Percentiles rank a stretch among this genome's conserved stretches.
Conservation (phyloP, 2,888 invertebrate genomes). For the Caenorhabditis macrosperma region DNA sequence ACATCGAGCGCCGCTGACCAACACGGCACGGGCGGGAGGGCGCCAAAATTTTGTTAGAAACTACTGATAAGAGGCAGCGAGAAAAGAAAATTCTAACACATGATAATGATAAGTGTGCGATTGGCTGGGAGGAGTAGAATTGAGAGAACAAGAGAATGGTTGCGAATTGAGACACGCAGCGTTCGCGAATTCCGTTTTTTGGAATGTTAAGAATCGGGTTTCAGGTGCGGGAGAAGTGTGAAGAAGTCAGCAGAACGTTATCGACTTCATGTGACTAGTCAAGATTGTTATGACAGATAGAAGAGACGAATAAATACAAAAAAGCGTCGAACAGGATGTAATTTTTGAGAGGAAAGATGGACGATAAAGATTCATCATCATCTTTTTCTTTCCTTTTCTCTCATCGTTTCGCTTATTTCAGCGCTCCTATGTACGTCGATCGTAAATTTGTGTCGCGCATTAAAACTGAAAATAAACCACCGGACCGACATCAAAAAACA, state of each 20-base stretch:
- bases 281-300: conserved; percentile 47
- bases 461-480: not conserved
- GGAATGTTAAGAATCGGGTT: not conserved
- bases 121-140: conserved; percentile 9
- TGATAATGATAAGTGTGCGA: conserved; percentile 31
- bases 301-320: conserved; percentile 2
- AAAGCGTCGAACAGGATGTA: conserved; percentile 11
- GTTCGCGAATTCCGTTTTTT: not conserved
- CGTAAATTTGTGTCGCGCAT: not conserved
- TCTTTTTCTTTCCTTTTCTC: no score
- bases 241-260: conserved; percentile 14
- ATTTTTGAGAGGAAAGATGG: conserved; percentile 16
- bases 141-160: not conserved
- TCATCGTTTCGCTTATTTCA: not conserved
- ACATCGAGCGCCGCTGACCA: conserved; percentile 14
- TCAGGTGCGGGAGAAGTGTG: not conserved
- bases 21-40: not conserved
- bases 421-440: no score
- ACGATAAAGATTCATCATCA: conserved; percentile 5
- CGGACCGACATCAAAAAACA: not conserved
- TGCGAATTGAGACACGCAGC: not conserved
- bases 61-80: conserved; percentile 26
- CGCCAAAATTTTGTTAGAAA: conserved; percentile 2
- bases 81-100: conserved; percentile 40
- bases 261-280: conserved; percentile 38